These are phyloP conservation scores for Pocota personata DNA, from an alignment of 2,888 invertebrate species.

Conservation along the genomic window DNA sequence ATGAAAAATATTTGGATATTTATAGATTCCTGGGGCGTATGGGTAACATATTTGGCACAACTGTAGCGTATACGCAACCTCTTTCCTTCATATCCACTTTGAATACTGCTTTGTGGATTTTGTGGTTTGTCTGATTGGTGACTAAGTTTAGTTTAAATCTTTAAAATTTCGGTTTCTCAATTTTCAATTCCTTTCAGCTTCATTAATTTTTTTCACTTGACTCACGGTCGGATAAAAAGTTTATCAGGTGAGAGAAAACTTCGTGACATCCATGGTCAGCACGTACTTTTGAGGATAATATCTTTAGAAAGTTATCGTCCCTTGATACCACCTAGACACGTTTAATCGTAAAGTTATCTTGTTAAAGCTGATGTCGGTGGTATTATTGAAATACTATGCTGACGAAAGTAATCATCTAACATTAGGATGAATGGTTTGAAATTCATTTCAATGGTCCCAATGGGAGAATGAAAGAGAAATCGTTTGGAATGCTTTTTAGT, in stretches of 20 bases:
- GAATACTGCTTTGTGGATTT: background rate
- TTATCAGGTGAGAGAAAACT: constrained; percentile 40
- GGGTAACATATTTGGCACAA: background rate
- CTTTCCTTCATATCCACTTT: background rate
- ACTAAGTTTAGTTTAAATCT: too few relatives aligned
- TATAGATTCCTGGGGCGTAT: background rate
- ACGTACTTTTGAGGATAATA: constrained; percentile 50
- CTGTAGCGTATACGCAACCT: constrained; percentile 1
- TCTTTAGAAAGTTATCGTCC: constrained; percentile 40
- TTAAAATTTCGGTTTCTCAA: background rate
- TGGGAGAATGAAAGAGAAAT: background rate
- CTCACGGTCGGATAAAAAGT: constrained; percentile 13
- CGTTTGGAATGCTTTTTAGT: background rate
- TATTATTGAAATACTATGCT: constrained; percentile 52
- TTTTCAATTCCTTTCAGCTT: background rate
- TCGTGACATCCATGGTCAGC: constrained; percentile 40
- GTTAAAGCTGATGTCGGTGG: constrained; percentile 21
- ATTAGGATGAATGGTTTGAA: background rate
- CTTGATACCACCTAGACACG: constrained; percentile 17
- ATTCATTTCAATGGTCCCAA: background rate
- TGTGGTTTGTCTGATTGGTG: background rate
- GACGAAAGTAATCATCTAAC: constrained; percentile 32
- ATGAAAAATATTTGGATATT: background rate
- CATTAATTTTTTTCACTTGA: constrained; percentile 16
- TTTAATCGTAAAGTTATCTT: constrained; percentile 43